Evolutionary conservation across 2,797 vertebrate species (phyloP).

Genomic region (Nyctalus aviator): DNA sequence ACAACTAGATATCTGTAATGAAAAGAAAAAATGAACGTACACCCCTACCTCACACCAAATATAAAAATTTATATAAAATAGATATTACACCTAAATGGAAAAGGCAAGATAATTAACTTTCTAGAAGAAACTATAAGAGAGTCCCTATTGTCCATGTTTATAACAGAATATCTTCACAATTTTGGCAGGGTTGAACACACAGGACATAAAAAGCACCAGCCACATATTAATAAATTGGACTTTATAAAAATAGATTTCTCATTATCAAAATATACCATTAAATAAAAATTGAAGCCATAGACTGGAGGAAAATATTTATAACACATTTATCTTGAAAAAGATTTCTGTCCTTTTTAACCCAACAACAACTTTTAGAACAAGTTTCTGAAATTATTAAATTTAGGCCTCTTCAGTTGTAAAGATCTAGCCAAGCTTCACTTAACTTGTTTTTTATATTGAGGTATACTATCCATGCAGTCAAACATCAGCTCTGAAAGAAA

Average conservation of each 20-base stretch:
- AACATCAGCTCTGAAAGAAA: too few relatives aligned
- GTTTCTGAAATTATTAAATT: too few relatives aligned
- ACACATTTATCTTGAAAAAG: not conserved
- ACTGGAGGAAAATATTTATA: not conserved
- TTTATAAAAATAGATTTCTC: conserved; percentile 42
- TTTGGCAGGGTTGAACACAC: not conserved
- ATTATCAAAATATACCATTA: conserved; percentile 35
- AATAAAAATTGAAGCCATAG: conserved; percentile 20
- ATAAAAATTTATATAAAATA: not conserved
- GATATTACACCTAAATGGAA: not conserved
- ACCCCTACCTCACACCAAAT: not conserved
- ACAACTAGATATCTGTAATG: not conserved
- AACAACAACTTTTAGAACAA: too few relatives aligned
- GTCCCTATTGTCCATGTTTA: too few relatives aligned
- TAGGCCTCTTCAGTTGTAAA: too few relatives aligned
- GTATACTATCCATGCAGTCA: too few relatives aligned
- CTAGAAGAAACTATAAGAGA: conserved; percentile 31
- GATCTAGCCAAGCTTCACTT: too few relatives aligned
- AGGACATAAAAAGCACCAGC: not conserved
- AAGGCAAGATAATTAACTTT: not conserved
- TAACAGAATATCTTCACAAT: not conserved
- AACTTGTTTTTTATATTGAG: too few relatives aligned
- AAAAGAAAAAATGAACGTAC: conserved; percentile 15
- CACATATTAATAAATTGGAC: not conserved
- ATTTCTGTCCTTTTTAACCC: not conserved